These are phyloP conservation scores for Ramphastos sulfuratus DNA, from an alignment of 2,113 vertebrate species.

Conservation along the genomic window DNA sequence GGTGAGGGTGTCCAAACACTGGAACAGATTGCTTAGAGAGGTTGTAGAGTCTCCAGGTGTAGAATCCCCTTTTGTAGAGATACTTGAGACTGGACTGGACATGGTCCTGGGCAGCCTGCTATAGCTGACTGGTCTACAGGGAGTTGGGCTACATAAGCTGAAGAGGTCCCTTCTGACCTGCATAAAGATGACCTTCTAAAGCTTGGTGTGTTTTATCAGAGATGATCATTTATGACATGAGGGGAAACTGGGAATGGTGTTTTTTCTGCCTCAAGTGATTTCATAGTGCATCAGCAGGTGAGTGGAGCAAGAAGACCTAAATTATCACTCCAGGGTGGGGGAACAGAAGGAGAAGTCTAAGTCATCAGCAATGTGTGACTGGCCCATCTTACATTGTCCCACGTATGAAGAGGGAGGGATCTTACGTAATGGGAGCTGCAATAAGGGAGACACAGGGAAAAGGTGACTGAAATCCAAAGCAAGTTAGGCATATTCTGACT, in stretches of 20 bases:
- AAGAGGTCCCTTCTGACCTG: background rate
- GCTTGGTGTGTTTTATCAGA: background rate
- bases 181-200: background rate
- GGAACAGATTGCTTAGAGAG: background rate
- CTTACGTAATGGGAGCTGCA: accelerated
- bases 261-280: background rate
- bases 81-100: background rate
- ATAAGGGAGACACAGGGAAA: background rate
- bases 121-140: background rate
- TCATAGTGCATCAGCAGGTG: background rate
- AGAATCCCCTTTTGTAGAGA: background rate
- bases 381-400: background rate
- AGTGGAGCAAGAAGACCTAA: background rate
- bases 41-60: background rate
- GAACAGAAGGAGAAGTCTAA: background rate
- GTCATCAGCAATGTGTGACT: background rate
- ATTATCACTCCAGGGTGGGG: background rate
- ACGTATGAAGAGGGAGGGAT: background rate
- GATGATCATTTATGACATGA: background rate
- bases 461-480: background rate
- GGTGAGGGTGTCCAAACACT: background rate
- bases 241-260: background rate
- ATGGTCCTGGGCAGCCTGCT: background rate
- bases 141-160: background rate
- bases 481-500: background rate